Evolutionary conservation across 2,113 vertebrate species (phyloP), one percentile per base, ranked within the genome.

Genomic region (Crocuta crocuta): DNA sequence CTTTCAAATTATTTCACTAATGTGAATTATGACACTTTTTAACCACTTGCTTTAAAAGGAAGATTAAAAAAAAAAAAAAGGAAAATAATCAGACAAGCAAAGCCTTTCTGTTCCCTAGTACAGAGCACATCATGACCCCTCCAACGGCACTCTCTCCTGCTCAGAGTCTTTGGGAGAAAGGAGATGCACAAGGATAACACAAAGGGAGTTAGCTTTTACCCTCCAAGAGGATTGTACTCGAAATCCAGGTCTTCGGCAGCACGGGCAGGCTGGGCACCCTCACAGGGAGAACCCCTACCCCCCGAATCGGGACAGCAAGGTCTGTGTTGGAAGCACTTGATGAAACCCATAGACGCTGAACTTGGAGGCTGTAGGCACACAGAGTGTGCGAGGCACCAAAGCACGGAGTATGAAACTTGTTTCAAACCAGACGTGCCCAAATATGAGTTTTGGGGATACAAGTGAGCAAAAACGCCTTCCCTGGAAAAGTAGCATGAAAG

Each of bases 1-100:
- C 68, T 93, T 97, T 70, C 55, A 91, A 83, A 89, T 96, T 78
- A 95, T 82, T 94, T 95, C 74, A 73, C 48, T 74, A 78, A 26
- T 15, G 81, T 86, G 85, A 92, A 96, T 78, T 85, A 68, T 83
- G 58, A 88, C 0, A 92, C 17, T 31, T 28, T 82, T 85, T 58
- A 85, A 71, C 82, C 61, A 93, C 43, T 55, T 16, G 58, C 85
- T 95, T 95, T 65, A 76, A 82, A 98, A 86, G 88, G 24, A 96
- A 43, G 65, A 91, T 33, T 61, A 94, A 79, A 90, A 79, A 66
- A 84, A 66, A 63, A 85, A 85, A 31, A 91, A 95, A 74, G 90
- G 45, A 58, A 81, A 83, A 86, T 87, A 86, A 82, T 81, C 78
- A 87, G 79, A 90, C 66, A 95, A 78, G 85, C 68, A 87, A 79